These are phyloP conservation scores for Eledone cirrhosa DNA, from an alignment of 2,888 invertebrate genomes.

Conservation along the genomic window DNA sequence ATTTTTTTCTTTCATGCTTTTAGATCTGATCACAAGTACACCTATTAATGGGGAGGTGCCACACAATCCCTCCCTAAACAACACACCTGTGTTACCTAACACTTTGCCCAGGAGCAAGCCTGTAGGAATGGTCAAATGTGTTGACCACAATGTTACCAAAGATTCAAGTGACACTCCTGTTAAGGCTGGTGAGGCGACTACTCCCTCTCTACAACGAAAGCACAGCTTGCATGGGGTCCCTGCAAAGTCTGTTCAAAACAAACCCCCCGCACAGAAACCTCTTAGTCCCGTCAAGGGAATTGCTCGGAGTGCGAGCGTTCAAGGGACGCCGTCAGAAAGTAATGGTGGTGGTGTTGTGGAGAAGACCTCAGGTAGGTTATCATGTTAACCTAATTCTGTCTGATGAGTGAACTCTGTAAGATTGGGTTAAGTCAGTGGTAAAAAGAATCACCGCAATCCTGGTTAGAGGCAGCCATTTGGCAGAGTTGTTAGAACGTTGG, in stretches of 20 bases:
- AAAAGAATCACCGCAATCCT: no score
- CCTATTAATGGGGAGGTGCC: conserved; percentile 25
- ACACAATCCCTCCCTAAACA: conserved; percentile 14
- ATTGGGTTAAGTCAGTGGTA: no score
- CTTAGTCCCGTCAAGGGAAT: conserved; percentile 21
- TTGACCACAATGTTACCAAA: conserved; percentile 25
- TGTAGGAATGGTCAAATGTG: conserved; percentile 19
- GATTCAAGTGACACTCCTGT: conserved; percentile 18
- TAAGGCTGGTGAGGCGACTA: conserved; percentile 11
- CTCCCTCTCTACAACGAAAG: conserved; percentile 17
- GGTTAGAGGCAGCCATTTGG: no score
- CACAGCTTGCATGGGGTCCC: conserved; percentile 27
- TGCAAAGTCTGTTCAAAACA: conserved; percentile 22
- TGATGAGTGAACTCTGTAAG: no score
- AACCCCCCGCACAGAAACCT: conserved; percentile 19
- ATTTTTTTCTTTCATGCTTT: conserved; percentile 16
- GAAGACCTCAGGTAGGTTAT: conserved; percentile 18
- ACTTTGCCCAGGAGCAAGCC: conserved; percentile 22
- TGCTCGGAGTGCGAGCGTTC: conserved; percentile 17
- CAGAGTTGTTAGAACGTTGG: no score
- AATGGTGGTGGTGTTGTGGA: background rate
- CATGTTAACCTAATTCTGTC: background rate
- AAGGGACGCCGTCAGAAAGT: conserved; percentile 12
- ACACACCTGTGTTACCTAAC: conserved; percentile 17
- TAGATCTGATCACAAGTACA: conserved; percentile 26